Conservation (phyloP, 2,888 invertebrate genomes). For the Erannis defoliaria region DNA sequence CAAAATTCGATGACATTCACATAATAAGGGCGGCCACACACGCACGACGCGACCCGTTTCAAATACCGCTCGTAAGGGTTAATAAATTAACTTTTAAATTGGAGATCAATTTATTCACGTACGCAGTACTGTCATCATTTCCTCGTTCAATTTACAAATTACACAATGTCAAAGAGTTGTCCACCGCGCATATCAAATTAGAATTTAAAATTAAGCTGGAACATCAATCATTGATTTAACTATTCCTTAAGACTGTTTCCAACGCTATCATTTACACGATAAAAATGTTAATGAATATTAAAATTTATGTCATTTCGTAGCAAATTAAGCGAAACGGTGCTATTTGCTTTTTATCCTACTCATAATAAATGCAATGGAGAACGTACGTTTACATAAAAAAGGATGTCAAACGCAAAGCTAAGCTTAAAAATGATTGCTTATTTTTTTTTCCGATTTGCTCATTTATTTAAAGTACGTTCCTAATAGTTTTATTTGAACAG, state of each 20-base stretch:
- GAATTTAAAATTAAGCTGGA: conserved; percentile 39
- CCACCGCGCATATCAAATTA: conserved; percentile 35
- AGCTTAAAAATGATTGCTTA: conserved; percentile 8
- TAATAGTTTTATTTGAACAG: background rate
- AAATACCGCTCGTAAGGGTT: conserved; percentile 44
- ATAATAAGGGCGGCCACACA: conserved; percentile 59
- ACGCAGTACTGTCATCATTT: conserved; percentile 63
- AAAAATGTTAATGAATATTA: conserved; percentile 39
- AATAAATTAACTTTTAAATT: conserved; percentile 57
- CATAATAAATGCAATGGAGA: conserved; percentile 3
- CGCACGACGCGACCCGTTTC: conserved; percentile 18
- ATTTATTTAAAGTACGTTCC: background rate
- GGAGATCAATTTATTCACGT: conserved; percentile 59
- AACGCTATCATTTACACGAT: conserved; percentile 43
- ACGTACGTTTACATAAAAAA: conserved; percentile 7
- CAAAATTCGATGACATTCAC: conserved; percentile 55
- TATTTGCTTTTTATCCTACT: conserved; percentile 16
- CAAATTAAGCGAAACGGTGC: conserved; percentile 14
- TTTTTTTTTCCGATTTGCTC: background rate
- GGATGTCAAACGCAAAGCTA: background rate
- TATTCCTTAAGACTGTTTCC: conserved; percentile 59
- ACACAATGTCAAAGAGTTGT: conserved; percentile 39
- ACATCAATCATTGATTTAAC: conserved; percentile 70
- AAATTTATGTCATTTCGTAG: conserved; percentile 40
- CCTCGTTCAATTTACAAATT: conserved; percentile 50